phyloP scores from a whole-genome alignment of 2,113 vertebrate genomes.

The Eulemur macaco region DNA sequence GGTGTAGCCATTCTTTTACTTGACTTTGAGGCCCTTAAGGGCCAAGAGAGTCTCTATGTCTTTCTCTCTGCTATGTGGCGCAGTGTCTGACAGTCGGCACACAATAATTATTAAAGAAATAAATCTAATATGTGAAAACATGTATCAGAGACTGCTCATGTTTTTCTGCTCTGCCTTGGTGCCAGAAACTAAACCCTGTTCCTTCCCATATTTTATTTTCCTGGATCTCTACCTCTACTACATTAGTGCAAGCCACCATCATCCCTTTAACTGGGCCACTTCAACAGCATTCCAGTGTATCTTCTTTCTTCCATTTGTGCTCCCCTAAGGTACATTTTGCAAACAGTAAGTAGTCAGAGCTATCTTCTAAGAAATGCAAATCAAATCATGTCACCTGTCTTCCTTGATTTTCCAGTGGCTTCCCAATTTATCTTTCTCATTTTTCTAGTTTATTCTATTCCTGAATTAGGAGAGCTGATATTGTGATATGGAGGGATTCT shows the following conservation, averaged over 20 bases:
- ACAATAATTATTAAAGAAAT: background rate
- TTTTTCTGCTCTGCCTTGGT: background rate
- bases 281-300: background rate
- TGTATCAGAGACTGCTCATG: background rate
- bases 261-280: background rate
- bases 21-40: background rate
- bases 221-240: background rate
- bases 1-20: background rate
- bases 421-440: background rate
- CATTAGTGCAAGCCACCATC: background rate
- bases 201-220: constrained; percentile 21
- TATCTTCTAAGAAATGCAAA: background rate
- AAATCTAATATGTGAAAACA: background rate
- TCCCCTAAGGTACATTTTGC: background rate
- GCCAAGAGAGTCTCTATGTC: background rate
- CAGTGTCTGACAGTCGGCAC: background rate
- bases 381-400: background rate
- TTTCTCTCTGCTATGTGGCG: background rate
- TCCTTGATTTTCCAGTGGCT: background rate
- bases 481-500: background rate
- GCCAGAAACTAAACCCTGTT: background rate
- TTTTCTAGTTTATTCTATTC: background rate
- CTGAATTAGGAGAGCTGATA: background rate
- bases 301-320: background rate
- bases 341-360: background rate